These are phyloP conservation scores for Xestia sexstrigata DNA, from an alignment of 2,888 invertebrate species.

Conservation along the genomic window DNA sequence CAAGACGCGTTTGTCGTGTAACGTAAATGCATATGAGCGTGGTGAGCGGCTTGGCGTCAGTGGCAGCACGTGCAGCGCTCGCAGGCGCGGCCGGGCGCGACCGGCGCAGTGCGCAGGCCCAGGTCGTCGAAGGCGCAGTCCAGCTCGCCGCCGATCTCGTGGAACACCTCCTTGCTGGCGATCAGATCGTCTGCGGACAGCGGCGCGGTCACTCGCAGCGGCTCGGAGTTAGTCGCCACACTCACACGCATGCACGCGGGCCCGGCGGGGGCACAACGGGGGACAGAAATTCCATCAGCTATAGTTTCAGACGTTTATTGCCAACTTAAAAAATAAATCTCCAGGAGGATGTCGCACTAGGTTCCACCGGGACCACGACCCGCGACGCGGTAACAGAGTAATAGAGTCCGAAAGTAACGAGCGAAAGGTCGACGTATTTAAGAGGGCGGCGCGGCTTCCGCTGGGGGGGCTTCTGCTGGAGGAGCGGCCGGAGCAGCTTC, in stretches of 20 bases:
- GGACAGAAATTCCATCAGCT: constrained; percentile 86
- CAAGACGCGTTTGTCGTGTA: constrained; percentile 62
- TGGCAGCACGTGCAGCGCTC: constrained; percentile 88
- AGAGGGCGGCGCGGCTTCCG: constrained; percentile 66
- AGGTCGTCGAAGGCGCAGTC: constrained; percentile 96
- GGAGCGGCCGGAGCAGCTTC: constrained; percentile 51
- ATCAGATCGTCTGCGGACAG: constrained; percentile 94
- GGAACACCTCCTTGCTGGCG: constrained; percentile 97
- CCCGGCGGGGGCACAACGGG: constrained; percentile 44
- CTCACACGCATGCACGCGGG: constrained; percentile 75
- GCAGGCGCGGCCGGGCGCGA: constrained; percentile 73
- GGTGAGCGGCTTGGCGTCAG: constrained; percentile 67
- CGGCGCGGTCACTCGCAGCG: constrained; percentile 74
- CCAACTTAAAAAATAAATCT: constrained; percentile 77
- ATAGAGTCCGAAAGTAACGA: constrained; percentile 62
- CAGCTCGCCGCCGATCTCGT: constrained; percentile 97
- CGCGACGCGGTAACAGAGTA: constrained; percentile 53
- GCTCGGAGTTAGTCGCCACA: constrained; percentile 65
- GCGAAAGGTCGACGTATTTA: constrained; percentile 58
- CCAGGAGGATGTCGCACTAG: constrained; percentile 55
- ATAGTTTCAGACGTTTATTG: constrained; percentile 81
- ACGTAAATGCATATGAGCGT: constrained; percentile 81
- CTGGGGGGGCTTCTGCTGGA: constrained; percentile 51
- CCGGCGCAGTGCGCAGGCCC: constrained; percentile 75
- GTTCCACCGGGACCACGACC: constrained; percentile 58